Conservation (phyloP, 2,797 vertebrate species). For the Gastrophryne carolinensis region DNA sequence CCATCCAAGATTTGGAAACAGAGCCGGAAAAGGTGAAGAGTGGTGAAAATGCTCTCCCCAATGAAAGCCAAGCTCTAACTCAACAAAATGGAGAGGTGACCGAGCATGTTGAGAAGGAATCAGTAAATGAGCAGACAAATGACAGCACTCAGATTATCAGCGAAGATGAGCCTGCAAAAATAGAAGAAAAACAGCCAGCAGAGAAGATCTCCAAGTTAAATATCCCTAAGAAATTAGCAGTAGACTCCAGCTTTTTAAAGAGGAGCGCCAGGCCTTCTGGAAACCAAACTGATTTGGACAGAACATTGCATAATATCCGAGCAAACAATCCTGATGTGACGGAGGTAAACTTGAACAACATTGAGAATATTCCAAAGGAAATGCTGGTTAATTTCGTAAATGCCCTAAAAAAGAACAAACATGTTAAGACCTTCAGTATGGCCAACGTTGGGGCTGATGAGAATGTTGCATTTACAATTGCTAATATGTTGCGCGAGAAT, state of each 20-base stretch:
- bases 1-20: conserved; percentile 52
- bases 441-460: conserved; percentile 94
- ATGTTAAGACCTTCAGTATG: conserved; percentile 88
- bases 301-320: conserved; percentile 81
- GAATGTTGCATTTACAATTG: conserved; percentile 81
- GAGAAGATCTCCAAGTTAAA: conserved; percentile 85
- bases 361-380: conserved; percentile 95
- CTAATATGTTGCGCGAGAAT: conserved; percentile 96
- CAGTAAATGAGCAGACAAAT: conserved; percentile 45
- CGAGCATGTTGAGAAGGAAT: conserved; percentile 52
- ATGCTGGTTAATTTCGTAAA: conserved; percentile 93
- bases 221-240: conserved; percentile 80
- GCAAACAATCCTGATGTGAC: conserved; percentile 83
- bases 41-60: neutral
- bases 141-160: neutral
- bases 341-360: conserved; percentile 96
- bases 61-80: neutral
- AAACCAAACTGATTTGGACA: conserved; percentile 94
- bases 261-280: conserved; percentile 93
- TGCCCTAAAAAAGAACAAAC: conserved; percentile 89
- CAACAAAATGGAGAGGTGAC: conserved; percentile 52
- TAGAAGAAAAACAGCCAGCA: conserved; percentile 67
- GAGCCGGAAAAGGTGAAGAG: neutral
- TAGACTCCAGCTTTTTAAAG: conserved; percentile 84
- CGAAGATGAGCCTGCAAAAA: conserved; percentile 54